Base-by-base conservation (phyloP, 2,113 vertebrate species). In the Naja naja region DNA sequence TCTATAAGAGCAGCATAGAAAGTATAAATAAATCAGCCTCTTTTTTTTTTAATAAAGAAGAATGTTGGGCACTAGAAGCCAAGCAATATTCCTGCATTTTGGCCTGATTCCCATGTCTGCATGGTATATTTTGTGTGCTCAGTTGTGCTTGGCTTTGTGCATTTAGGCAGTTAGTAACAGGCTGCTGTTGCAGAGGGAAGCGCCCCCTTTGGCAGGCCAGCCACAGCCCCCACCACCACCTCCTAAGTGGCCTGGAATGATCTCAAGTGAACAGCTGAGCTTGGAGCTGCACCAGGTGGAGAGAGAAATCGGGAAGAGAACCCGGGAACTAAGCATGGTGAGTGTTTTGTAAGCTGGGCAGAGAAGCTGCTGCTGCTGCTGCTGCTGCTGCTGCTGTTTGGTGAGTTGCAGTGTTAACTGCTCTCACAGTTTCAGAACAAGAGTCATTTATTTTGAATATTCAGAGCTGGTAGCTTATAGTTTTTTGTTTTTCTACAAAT, bases 271-370 rank as follows among this genome's bases (percentile, higher is more conserved):
- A 90, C 99, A 99, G 97, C 97, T 99, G 92, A 99, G 99, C 96
- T 96, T 99, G 97, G 99, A 99, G 97, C 98, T 99, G 92, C 98
- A 99, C 97, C 99, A 99, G 64, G 99, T 99, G 97, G 99, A 99
- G 97, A 98, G 98, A 95, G 99, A 99, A 97, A 99, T 99, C 3
- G 99, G 99, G 88, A 99, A 99, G 97, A 98, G 99, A 97, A 99
- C 99, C 64, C 98, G 98, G 16, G 99, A 99, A 96, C 98, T 99
- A 93, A 98, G 98, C 94, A 97, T 99, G 98, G 99, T 99, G 96
- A 98, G 98, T 96, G 53, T 92, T 52, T 8, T 47, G 91, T 54
- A 11, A 45, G 88, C 10, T 89, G 94, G 91, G 93, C 93, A 53
- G 55, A 87, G 92, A 54, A 89, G 52, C 88, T 89, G 27, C 53